These are phyloP conservation scores for Empidonax alnorum DNA, from an alignment of 2,113 vertebrate species.

Conservation along the genomic window DNA sequence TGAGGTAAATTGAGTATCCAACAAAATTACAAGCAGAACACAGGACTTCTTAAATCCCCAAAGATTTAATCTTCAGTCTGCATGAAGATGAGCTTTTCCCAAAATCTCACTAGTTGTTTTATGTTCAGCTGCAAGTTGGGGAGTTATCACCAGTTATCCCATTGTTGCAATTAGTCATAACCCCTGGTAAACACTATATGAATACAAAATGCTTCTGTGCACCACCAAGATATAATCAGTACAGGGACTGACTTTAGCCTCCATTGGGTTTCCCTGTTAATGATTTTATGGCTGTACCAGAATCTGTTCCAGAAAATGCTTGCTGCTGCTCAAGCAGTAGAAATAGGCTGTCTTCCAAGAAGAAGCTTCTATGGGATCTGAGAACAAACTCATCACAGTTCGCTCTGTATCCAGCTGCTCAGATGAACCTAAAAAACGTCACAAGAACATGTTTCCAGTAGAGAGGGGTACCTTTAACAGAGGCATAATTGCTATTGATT, in stretches of 20 bases:
- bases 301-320: constrained; percentile 95
- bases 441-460: not conserved
- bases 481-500: not conserved
- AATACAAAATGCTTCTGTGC: not conserved
- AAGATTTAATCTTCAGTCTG: not conserved
- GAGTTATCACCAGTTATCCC: not conserved
- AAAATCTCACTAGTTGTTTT: not conserved
- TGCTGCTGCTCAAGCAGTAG: constrained; percentile 89
- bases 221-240: not conserved
- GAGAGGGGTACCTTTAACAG: not conserved
- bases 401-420: constrained; percentile 71
- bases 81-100: not conserved
- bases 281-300: constrained; percentile 78
- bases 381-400: constrained; percentile 83
- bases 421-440: constrained; percentile 31
- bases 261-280: not conserved
- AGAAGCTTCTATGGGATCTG: constrained; percentile 74
- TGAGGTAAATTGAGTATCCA: not conserved
- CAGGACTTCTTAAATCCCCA: not conserved
- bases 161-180: not conserved
- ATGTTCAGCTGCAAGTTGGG: not conserved
- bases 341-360: constrained; percentile 91
- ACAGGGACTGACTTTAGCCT: not conserved
- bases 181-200: not conserved
- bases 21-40: not conserved